Base-by-base conservation (phyloP, 2,888 invertebrate genomes). In the Quadroppia sp. region DNA sequence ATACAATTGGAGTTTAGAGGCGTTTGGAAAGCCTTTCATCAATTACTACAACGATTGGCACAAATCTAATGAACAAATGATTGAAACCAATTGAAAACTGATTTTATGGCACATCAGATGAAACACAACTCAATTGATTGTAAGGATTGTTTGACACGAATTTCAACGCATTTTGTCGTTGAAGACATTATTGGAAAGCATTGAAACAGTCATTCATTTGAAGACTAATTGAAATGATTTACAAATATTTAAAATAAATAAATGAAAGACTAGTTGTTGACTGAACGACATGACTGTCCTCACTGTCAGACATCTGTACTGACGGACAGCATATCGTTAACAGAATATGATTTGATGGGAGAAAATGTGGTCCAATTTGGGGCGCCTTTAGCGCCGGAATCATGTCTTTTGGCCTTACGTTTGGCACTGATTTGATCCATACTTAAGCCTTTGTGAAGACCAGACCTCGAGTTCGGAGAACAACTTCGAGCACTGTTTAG, bases 381-480 rank as follows among this genome's bases (percentile, higher is more conserved):
- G 6, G 40, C 6, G 1, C n/a, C 9, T 25, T 36, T 67, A 15
- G 32, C 1, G 11, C 20, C 32, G 1, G 61, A 32, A 17, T 61
- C 36, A 17, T 17, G 67, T 40, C 36, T 36, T 67, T 67, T 67
- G 2, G 23, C 67, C 15, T 40, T 67, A 3, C 67, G 36, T 67
- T 67, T 67, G 67, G 20, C 40, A 67, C 25, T 67, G 23, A 67
- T 67, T 13, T 67, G 67, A 67, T 67, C 67, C 67, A 67, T 42
- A 67, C 67, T 67, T n/a, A 67, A 40, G 23, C 67, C 67, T 11
- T 67, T 67, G 11, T 67, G 15, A 7, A 67, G 67, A 67, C 20
- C 20, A 9, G 7, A 1, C 20, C 20, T 40, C 0, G 4, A 3
- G 15, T 67, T 67, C 20, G 23, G 11, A 23, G 20, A n/a, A 40